phyloP scores from a whole-genome alignment of 2,888 invertebrate genomes.

The Drosophila histrio region DNA sequence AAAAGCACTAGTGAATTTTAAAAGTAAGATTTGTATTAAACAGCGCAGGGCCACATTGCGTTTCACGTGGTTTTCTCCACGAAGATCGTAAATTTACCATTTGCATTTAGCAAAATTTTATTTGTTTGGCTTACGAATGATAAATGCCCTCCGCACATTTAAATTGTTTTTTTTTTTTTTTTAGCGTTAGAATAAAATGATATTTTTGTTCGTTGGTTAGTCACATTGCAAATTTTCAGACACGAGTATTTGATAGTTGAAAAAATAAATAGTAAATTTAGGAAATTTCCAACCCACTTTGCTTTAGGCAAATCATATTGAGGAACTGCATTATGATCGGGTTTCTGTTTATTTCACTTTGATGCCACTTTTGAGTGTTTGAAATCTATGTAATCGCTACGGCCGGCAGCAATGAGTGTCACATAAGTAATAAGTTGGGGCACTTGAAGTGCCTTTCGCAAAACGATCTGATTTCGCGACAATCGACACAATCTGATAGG shows the following conservation, averaged over 20 bases:
- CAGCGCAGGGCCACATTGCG: neutral
- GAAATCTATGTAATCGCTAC: neutral
- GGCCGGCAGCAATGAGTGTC: constrained; percentile 9
- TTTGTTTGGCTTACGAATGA: constrained; percentile 37
- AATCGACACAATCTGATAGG: constrained; percentile 29
- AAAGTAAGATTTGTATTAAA: neutral
- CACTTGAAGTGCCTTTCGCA: constrained; percentile 29
- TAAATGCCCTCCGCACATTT: constrained; percentile 24
- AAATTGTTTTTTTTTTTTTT: no score
- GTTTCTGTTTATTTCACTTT: constrained; percentile 14
- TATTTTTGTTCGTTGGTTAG: constrained; percentile 28
- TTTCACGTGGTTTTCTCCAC: neutral
- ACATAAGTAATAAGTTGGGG: constrained; percentile 10
- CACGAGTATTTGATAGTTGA: neutral
- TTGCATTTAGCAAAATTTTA: constrained; percentile 15
- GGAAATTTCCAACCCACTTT: constrained; percentile 65
- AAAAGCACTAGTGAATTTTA: neutral
- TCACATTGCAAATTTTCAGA: constrained; percentile 19
- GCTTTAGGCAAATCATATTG: constrained; percentile 75
- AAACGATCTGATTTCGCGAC: constrained; percentile 39
- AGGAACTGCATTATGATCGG: constrained; percentile 71
- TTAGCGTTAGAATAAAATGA: constrained; percentile 6
- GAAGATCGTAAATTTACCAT: constrained; percentile 9
- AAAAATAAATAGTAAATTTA: neutral
- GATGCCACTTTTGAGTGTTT: constrained; percentile 19